phyloP scores from a whole-genome alignment of 2,113 vertebrate genomes.

The Litocranius walleri region DNA sequence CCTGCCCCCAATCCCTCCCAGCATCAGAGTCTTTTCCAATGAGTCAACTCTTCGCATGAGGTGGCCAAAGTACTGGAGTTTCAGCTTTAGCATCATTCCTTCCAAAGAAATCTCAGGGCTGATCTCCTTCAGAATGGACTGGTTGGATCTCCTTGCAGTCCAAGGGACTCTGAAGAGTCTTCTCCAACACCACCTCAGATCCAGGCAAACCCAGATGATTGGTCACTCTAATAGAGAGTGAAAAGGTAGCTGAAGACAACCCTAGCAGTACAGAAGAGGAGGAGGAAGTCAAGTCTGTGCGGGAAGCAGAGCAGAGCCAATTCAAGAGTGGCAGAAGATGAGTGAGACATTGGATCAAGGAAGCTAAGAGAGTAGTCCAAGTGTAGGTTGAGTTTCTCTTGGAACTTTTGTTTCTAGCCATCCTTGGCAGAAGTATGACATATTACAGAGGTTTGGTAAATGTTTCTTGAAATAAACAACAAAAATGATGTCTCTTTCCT shows the following conservation, averaged over 20 bases:
- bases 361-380: neutral
- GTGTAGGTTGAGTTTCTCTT: neutral
- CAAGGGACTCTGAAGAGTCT: no score
- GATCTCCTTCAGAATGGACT: no score
- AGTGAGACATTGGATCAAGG: neutral
- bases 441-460: neutral
- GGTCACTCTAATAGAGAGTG: neutral
- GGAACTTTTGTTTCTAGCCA: neutral
- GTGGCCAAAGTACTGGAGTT: no score
- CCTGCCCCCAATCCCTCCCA: no score
- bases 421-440: neutral
- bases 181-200: neutral
- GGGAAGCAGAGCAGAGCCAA: neutral
- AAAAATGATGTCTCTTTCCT: neutral
- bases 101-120: no score
- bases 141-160: no score
- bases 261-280: neutral
- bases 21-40: no score
- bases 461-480: constrained; percentile 39
- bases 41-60: no score
- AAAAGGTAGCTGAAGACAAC: neutral
- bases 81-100: no score
- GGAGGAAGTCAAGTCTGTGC: neutral
- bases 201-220: neutral
- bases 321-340: neutral